These are phyloP conservation scores for roundworm (Caenorhabditis elegans) DNA, from an alignment of 1,140 invertebrate species.

Conservation along the genomic window WBcel235 BX284603.4:3359501-3360000, in stretches of 20 bases:
- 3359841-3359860: slow-evolving; percentile 47
- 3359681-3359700: slow-evolving; percentile 15
- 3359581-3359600: not conserved
- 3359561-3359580: not conserved
- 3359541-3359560: not conserved
- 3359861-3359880: slow-evolving; percentile 43
- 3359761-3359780: slow-evolving; percentile 25
- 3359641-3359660: slow-evolving; percentile 16
- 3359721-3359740: slow-evolving; percentile 35
- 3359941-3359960: slow-evolving; percentile 34
- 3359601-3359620: not conserved
- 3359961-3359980: slow-evolving; percentile 43
- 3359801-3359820: slow-evolving; percentile 33
- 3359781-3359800: slow-evolving; percentile 38
- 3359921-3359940: slow-evolving; percentile 36
- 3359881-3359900: slow-evolving; percentile 21
- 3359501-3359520: slow-evolving; percentile 15
- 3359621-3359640: slow-evolving; percentile 11
- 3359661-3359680: not conserved
- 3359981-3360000: slow-evolving; percentile 46
- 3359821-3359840: slow-evolving; percentile 39
- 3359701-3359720: not conserved
- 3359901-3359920: slow-evolving; percentile 33
- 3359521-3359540: not conserved
- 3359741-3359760: slow-evolving; percentile 27